phyloP scores from a whole-genome alignment of 2,888 invertebrate species.

The Nebria salina region DNA sequence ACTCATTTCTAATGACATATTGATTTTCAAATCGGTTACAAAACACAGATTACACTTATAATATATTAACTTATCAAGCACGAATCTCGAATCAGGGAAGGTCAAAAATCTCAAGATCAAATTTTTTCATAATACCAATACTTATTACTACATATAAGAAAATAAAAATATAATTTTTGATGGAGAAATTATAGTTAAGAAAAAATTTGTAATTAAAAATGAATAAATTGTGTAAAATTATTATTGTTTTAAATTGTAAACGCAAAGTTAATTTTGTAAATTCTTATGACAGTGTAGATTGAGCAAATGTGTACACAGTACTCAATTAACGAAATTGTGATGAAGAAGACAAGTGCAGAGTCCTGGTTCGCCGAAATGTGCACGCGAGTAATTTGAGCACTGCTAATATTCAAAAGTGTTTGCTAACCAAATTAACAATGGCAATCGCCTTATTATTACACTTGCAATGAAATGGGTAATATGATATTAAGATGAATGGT shows the following conservation, averaged over 20 bases:
- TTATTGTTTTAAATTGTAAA: too few relatives aligned
- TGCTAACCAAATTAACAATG: constrained; percentile 9
- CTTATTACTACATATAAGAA: too few relatives aligned
- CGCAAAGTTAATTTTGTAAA: neutral
- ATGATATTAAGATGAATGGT: too few relatives aligned
- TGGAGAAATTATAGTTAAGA: too few relatives aligned
- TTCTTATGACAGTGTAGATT: neutral
- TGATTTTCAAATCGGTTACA: neutral
- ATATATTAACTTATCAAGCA: too few relatives aligned
- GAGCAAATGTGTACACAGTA: neutral
- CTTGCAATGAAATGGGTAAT: neutral
- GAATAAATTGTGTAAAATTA: too few relatives aligned
- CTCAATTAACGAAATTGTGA: constrained; percentile 11
- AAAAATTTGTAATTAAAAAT: too few relatives aligned
- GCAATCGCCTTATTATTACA: constrained; percentile 4
- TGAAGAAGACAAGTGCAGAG: constrained; percentile 10
- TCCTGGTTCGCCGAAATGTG: neutral
- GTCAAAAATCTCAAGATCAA: too few relatives aligned
- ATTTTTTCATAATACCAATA: too few relatives aligned
- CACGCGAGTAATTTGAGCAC: neutral
- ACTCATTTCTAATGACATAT: neutral
- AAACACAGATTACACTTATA: neutral
- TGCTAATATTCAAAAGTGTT: constrained; percentile 18
- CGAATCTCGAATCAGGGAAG: too few relatives aligned
- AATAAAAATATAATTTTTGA: too few relatives aligned